phyloP scores from a whole-genome alignment of 2,797 vertebrate species.

The Neosilurus hyrtlii region DNA sequence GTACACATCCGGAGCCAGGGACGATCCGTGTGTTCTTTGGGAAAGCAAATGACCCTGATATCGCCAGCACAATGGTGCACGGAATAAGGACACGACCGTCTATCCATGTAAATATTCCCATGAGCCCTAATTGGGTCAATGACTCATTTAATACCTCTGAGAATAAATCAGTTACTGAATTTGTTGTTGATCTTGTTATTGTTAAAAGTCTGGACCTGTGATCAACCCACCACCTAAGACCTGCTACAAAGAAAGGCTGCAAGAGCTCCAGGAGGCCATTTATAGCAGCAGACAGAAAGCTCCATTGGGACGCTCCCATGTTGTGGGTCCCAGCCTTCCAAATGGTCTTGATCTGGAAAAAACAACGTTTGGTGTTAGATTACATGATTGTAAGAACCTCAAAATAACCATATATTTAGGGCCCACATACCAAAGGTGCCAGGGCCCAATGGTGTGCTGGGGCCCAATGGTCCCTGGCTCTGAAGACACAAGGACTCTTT shows the following conservation, averaged over 20 bases:
- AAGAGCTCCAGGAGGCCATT: conserved; percentile 71
- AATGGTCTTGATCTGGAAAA: conserved; percentile 64
- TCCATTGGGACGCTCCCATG: conserved; percentile 74
- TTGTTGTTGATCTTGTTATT: neutral
- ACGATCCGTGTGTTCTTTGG: conserved; percentile 74
- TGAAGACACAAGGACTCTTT: too few relatives aligned
- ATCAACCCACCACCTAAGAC: conserved; percentile 75
- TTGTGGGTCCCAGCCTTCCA: conserved; percentile 71
- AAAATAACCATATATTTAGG: neutral
- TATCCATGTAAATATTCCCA: conserved; percentile 61
- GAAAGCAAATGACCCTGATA: conserved; percentile 78
- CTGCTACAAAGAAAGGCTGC: conserved; percentile 75
- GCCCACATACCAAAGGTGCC: too few relatives aligned
- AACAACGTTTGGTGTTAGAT: conserved; percentile 75
- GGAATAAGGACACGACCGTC: conserved; percentile 68
- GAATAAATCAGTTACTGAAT: neutral
- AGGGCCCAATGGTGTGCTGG: too few relatives aligned
- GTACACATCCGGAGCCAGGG: conserved; percentile 72
- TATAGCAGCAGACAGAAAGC: conserved; percentile 70
- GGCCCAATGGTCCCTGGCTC: too few relatives aligned
- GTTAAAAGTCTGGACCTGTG: conserved; percentile 65
- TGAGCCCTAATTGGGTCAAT: neutral
- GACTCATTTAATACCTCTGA: neutral
- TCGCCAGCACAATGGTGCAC: conserved; percentile 73
- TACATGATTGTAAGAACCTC: conserved; percentile 66